Conservation (phyloP, 2,113 vertebrate species). For the Miniopterus natalensis region DNA sequence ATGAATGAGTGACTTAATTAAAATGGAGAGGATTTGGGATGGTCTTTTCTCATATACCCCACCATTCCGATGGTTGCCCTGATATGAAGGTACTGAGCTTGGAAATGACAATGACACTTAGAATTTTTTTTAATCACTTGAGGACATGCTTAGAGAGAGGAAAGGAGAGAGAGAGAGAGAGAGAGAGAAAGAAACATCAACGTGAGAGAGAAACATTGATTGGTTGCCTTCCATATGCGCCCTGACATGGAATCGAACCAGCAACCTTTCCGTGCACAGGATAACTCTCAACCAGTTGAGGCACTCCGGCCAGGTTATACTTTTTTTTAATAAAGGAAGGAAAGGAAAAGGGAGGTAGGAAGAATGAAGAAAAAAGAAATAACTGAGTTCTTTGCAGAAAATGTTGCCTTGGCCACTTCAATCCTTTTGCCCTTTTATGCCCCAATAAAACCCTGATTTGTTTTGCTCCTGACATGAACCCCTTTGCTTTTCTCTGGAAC, state of each 20-base stretch:
- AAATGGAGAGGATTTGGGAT: background rate
- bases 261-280: too few species aligned
- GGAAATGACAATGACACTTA: background rate
- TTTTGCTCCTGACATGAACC: background rate
- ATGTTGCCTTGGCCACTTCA: background rate
- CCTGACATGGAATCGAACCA: background rate
- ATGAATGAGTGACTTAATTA: background rate
- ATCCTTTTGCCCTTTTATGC: background rate
- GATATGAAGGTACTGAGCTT: background rate
- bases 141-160: background rate
- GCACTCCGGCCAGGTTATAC: background rate
- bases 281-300: background rate
- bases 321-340: background rate
- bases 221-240: background rate
- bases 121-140: background rate
- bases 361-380: background rate
- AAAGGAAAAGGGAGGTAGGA: background rate
- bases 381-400: background rate
- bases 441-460: background rate
- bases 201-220: background rate
- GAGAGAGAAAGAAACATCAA: background rate
- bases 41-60: background rate
- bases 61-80: background rate
- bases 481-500: background rate
- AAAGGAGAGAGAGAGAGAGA: background rate